Base-by-base conservation (phyloP, 1,140 invertebrate genomes). In the Metaphire vulgaris region DNA sequence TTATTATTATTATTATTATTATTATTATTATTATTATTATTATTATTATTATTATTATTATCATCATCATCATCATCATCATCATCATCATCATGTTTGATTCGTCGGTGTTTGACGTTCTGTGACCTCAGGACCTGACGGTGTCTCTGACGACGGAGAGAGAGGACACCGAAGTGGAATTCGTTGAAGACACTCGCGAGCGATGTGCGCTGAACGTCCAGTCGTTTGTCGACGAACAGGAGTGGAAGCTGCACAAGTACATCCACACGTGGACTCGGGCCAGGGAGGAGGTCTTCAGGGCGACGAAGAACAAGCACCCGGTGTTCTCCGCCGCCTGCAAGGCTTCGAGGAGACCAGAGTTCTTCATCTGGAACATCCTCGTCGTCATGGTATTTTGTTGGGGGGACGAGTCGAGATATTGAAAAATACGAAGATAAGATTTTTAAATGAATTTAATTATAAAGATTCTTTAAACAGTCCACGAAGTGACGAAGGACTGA, bases 61-160 rank as follows among this genome's bases (percentile, higher is more conserved):
- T n/a, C n/a, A n/a, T n/a, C n/a, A n/a, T n/a, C n/a, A n/a, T n/a
- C n/a, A n/a, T n/a, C n/a, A n/a, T n/a, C n/a, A n/a, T n/a, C n/a
- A n/a, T n/a, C n/a, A n/a, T n/a, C n/a, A n/a, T n/a, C n/a, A n/a
- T n/a, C n/a, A n/a, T n/a, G n/a, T n/a, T n/a, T n/a, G n/a, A n/a
- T n/a, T n/a, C n/a, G n/a, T n/a, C n/a, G n/a, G n/a, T n/a, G n/a
- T n/a, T n/a, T n/a, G n/a, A n/a, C n/a, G n/a, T n/a, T n/a, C n/a
- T n/a, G n/a, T n/a, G n/a, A n/a, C n/a, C n/a, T n/a, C n/a, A n/a
- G n/a, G n/a, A n/a, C n/a, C n/a, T n/a, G n/a, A n/a, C n/a, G n/a
- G 80, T 86, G 0, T 84, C 83, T 0, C 82, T 86, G 21, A 84
- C 77, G 28, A 66, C 79, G 0, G 79, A 80, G 32, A 56, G 68